Base-by-base conservation (phyloP, 2,797 vertebrate genomes). In the Thamnophis elegans region DNA sequence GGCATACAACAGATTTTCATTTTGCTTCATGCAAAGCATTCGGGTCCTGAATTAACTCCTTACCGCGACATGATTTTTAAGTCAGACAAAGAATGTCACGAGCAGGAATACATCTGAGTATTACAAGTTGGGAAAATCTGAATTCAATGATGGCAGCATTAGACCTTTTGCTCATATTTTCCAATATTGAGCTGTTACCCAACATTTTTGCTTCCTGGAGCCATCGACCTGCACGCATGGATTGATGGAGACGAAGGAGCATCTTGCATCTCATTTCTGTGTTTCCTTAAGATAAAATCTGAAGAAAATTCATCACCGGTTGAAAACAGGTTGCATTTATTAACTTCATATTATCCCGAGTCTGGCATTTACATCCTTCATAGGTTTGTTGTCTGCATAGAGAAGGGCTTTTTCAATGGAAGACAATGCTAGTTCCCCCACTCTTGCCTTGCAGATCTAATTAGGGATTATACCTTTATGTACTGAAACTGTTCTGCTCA, bases 251-350 rank as follows among this genome's bases (percentile, higher is more conserved):
- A 90, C 53, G 82, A 96, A 96, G 86, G 42, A 95, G 94, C 60
- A 95, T 28, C 7, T 42, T 91, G 94, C 88, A 91, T 93, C 92
- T 95, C 58, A 56, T 96, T 97, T 95, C 91, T 95, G 89, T 86
- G 90, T 47, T 18, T 25, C 51, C 93, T 94, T 20, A 59, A 93
- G 97, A 97, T 96, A 94, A 91, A 73, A 96, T 96, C 94, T 92
- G 93, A 94, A 68, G 92, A 94, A 96, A 96, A 96, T 94, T 91
- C 94, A 96, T 95, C 96, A 95, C 91, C 18, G 51, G 18, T 10
- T 56, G 91, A 95, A 95, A 96, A 82, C 94, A 26, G 42, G 28
- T 88, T 96, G 92, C 62, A 90, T 93, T 95, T 86, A 55, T 91
- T 96, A 93, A 94, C 91, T 93, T 51, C 78, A 68, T 87, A 85